Percentiles rank a stretch among this genome's conserved stretches.
Conservation (phyloP, 2,888 invertebrate genomes). For the Cacoxenus indagator region DNA sequence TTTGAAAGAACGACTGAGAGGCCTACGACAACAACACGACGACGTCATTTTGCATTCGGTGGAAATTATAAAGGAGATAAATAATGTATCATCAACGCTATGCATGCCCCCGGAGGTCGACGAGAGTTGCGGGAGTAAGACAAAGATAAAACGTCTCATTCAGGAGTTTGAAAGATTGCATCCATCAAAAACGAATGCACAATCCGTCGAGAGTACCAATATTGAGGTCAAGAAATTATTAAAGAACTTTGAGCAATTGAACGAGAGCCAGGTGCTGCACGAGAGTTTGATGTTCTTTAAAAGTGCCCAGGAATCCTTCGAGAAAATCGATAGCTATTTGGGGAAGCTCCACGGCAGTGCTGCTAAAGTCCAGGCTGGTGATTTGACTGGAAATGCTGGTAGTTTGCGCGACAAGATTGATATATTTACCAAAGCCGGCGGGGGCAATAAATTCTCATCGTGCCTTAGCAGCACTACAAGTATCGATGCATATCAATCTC, state of each 20-base stretch:
- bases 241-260: slow-evolving; percentile 48
- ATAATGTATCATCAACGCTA: slow-evolving; percentile 48
- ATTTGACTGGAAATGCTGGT: background rate
- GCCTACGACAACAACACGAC: slow-evolving; percentile 45
- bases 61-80: slow-evolving; percentile 52
- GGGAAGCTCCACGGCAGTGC: slow-evolving; percentile 3
- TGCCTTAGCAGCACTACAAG: slow-evolving; percentile 48
- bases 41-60: slow-evolving; percentile 48
- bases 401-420: slow-evolving; percentile 50
- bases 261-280: slow-evolving; percentile 49
- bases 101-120: slow-evolving; percentile 2
- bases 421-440: slow-evolving; percentile 45
- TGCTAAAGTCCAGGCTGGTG: background rate
- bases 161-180: slow-evolving; percentile 48
- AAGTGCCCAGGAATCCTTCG: slow-evolving; percentile 53
- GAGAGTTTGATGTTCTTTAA: slow-evolving; percentile 52
- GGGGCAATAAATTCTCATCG: slow-evolving; percentile 39
- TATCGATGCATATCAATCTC: slow-evolving; percentile 23
- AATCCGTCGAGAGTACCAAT: slow-evolving; percentile 18
- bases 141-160: slow-evolving; percentile 52
- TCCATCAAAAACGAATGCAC: slow-evolving; percentile 18
- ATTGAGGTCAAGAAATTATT: slow-evolving; percentile 41
- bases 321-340: slow-evolving; percentile 42
- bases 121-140: slow-evolving; percentile 27
- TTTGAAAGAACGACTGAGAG: slow-evolving; percentile 48